Conservation (phyloP, 1,140 invertebrate genomes). For the Hestina assimilis region DNA sequence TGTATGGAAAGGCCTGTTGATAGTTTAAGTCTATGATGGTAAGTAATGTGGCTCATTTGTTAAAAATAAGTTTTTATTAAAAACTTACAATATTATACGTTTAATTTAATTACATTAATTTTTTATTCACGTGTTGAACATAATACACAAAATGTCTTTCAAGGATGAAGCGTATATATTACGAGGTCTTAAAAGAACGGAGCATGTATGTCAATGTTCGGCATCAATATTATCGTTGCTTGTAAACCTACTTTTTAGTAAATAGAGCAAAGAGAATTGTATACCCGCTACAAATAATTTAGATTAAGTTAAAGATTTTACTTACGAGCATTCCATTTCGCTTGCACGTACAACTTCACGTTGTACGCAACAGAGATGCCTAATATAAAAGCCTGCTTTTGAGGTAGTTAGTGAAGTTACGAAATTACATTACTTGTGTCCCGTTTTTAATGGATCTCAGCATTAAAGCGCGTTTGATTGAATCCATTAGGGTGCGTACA, state of each 20-base stretch:
- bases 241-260: conserved; percentile 3
- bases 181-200: too few species aligned
- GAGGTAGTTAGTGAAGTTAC: conserved; percentile 22
- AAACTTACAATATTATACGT: too few species aligned
- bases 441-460: conserved; percentile 44
- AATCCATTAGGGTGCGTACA: conserved; percentile 61
- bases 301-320: conserved; percentile 8
- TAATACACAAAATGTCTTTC: neutral
- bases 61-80: too few species aligned
- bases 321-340: conserved; percentile 1
- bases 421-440: conserved; percentile 33
- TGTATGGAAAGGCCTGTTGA: too few species aligned
- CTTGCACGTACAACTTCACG: neutral
- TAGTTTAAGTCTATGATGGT: too few species aligned
- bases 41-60: too few species aligned
- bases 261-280: neutral
- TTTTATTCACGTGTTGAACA: neutral
- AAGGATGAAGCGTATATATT: too few species aligned
- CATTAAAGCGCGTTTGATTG: conserved; percentile 56
- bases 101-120: too few species aligned
- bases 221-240: conserved; percentile 1
- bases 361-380: neutral
- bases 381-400: conserved; percentile 11
- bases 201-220: neutral
- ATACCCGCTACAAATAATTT: conserved; percentile 1